Evolutionary conservation across 2,888 invertebrate species (phyloP), one percentile per base, ranked within the genome.

Genomic region (Toxonevra muliebris): DNA sequence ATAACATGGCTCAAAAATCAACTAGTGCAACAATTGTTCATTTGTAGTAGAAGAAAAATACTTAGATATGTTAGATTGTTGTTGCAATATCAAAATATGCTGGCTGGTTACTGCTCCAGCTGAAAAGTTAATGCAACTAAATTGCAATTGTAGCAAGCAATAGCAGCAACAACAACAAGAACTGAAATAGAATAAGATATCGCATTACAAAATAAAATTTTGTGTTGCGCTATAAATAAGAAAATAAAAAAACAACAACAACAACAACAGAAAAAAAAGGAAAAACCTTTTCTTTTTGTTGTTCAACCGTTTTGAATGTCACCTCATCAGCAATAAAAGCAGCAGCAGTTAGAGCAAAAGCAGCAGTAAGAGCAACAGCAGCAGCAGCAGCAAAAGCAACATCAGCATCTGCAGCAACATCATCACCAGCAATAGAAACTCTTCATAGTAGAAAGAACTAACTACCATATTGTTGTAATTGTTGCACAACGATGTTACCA

Each of bases 1-100:
- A 68, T 71, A 68, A 60, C 69, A 73, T 68, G 73, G 71, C 69
- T 64, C 70, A 71, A 61, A 69, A 70, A 69, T 50, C 66, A 73
- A 66, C 70, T 71, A 57, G 73, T 62, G 52, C 73, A 73, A 71
- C 70, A 62, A n/a, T 68, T 69, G 70, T 69, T 65, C 73, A 61
- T 52, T 50, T 58, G 58, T 52, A 57, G n/a, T 15, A 10, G 48
- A 10, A 48, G 48, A 48, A 48, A 48, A 48, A 8, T 48, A 48
- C 15, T 48, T 11, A 48, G 15, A 48, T 10, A 30, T 30, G 30
- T 30, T 30, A 30, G 3, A 30, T 30, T 30, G 30, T 30, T 30
- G 30, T 30, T 30, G 30, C 30, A 30, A 30, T 30, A 30, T 2
- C 2, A 30, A 48, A 10, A 48, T 13, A 7, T 15, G 15, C n/a